Evolutionary conservation across 2,797 vertebrate species (phyloP).

Genomic region (Nasua narica): DNA sequence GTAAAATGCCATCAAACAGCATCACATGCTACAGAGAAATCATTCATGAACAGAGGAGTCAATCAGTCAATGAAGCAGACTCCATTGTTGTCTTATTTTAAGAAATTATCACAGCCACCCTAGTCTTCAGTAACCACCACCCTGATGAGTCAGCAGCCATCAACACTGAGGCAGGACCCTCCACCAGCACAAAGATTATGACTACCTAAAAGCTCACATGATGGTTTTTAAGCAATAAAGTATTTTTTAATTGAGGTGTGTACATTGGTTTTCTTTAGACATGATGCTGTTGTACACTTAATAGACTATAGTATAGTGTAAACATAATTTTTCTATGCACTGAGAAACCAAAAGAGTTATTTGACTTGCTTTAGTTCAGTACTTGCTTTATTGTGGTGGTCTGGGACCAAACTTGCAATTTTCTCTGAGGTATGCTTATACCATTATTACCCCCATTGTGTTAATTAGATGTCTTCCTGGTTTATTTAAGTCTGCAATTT

Average conservation of each 20-base stretch:
- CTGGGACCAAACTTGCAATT: background rate
- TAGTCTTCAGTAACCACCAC: background rate
- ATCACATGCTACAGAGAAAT: background rate
- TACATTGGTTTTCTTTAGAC: background rate
- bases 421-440: background rate
- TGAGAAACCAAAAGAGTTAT: background rate
- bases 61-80: background rate
- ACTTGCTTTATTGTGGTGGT: background rate
- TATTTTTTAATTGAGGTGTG: background rate
- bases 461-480: background rate
- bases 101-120: background rate
- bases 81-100: background rate
- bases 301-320: background rate
- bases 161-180: background rate
- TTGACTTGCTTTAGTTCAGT: background rate
- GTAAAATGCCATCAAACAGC: background rate
- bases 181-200: background rate
- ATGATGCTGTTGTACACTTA: background rate
- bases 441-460: background rate
- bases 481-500: conserved; percentile 16
- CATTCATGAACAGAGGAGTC: background rate
- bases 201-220: background rate
- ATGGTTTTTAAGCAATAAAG: background rate
- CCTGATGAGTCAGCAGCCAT: background rate
- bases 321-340: background rate